Conservation (phyloP, 1,140 invertebrate species). For the Zaprionus camerounensis region DNA sequence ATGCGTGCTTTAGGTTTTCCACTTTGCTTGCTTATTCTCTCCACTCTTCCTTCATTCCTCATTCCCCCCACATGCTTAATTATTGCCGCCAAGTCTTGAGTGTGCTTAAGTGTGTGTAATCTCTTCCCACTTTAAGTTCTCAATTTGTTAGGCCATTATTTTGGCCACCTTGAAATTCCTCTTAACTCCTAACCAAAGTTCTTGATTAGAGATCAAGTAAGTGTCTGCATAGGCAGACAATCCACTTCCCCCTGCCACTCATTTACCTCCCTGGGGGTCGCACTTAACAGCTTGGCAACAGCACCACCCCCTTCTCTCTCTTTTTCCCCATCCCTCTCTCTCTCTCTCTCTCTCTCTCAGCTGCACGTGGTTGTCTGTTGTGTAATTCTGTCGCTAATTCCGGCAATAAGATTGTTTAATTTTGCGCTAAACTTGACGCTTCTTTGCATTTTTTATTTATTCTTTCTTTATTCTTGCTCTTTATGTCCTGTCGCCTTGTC, state of each 20-base stretch:
- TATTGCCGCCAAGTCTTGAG: not conserved
- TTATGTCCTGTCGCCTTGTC: slow-evolving; percentile 33
- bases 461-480: slow-evolving; percentile 21
- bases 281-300: not conserved
- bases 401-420: slow-evolving; percentile 82
- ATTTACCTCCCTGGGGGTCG: not conserved
- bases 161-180: slow-evolving; percentile 3
- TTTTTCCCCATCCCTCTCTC: too few relatives aligned
- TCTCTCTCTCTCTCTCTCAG: too few relatives aligned
- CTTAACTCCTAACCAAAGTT: slow-evolving; percentile 2
- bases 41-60: not conserved
- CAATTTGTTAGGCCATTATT: slow-evolving; percentile 7
- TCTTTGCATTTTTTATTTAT: slow-evolving; percentile 50
- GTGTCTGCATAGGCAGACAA: not conserved
- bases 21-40: slow-evolving; percentile 34
- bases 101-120: slow-evolving; percentile 1
- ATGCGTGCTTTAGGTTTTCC: slow-evolving; percentile 66
- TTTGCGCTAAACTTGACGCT: slow-evolving; percentile 82
- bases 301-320: too few relatives aligned
- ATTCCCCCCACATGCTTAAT: not conserved
- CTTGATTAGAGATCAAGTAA: slow-evolving; percentile 1
- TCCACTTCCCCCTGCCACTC: too few relatives aligned
- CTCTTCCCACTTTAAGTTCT: not conserved
- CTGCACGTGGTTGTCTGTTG: slow-evolving; percentile 47
- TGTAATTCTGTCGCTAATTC: slow-evolving; percentile 83